phyloP scores from a whole-genome alignment of 2,797 vertebrate genomes.

The Loris lydekkerianus region DNA sequence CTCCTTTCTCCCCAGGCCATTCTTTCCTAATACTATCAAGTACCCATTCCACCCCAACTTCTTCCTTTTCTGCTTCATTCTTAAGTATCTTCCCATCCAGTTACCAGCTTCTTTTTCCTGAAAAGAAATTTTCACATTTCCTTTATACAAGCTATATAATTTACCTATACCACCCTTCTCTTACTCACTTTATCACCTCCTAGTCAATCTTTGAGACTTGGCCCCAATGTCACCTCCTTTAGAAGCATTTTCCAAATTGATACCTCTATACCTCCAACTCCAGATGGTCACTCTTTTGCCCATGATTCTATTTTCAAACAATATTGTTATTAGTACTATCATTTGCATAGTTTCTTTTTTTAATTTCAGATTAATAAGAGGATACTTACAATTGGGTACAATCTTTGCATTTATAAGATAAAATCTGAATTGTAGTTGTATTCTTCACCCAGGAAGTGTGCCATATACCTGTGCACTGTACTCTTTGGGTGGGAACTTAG shows the following conservation, averaged over 20 bases:
- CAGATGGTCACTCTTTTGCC: not conserved
- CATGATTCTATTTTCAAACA: constrained; percentile 52
- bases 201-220: constrained; percentile 12
- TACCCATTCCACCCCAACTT: constrained; percentile 28
- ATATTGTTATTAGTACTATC: constrained; percentile 16
- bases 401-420: too few relatives aligned
- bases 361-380: too few relatives aligned
- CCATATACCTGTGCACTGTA: too few relatives aligned
- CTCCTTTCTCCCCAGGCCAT: constrained; percentile 17
- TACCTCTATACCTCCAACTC: not conserved
- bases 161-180: not conserved
- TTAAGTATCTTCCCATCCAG: not conserved
- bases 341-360: not conserved
- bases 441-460: too few relatives aligned
- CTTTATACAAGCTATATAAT: constrained; percentile 12
- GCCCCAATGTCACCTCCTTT: not conserved
- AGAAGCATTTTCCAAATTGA: constrained; percentile 33
- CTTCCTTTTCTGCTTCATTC: constrained; percentile 39
- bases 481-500: too few relatives aligned
- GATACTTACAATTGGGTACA: too few relatives aligned
- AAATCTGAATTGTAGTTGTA: too few relatives aligned
- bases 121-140: constrained; percentile 54
- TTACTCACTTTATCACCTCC: not conserved
- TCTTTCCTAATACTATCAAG: constrained; percentile 39
- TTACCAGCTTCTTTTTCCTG: constrained; percentile 9